phyloP scores from a whole-genome alignment of 2,113 vertebrate species.

The Oplegnathus fasciatus region DNA sequence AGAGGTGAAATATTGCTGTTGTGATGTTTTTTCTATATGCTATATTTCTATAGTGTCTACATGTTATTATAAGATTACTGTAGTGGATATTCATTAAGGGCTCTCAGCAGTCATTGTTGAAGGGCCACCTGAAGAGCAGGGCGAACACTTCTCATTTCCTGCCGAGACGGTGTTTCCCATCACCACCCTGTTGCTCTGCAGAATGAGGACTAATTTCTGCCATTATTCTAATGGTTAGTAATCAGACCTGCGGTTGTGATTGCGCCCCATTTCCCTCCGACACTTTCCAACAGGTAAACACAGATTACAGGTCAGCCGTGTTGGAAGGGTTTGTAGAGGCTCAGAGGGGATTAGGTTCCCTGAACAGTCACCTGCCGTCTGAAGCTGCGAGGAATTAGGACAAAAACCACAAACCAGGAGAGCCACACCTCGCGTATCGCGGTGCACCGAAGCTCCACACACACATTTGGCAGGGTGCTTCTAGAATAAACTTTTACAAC shows the following conservation, averaged over 20 bases:
- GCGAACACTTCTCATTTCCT: neutral
- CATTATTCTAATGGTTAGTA: neutral
- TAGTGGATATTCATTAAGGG: neutral
- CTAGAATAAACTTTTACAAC: constrained; percentile 63
- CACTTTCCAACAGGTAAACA: constrained; percentile 68
- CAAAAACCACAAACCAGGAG: constrained; percentile 22
- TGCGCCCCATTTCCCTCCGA: constrained; percentile 4
- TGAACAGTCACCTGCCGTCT: constrained; percentile 73
- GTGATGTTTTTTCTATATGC: neutral
- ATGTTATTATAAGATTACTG: neutral
- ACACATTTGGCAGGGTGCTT: neutral
- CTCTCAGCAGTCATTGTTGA: neutral
- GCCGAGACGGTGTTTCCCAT: neutral
- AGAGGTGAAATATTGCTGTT: neutral
- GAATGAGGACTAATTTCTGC: neutral
- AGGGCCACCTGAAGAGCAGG: constrained; percentile 33
- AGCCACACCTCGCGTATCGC: constrained; percentile 60
- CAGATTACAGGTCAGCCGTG: constrained; percentile 65
- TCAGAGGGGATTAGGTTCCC: constrained; percentile 74
- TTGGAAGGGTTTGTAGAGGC: constrained; percentile 52
- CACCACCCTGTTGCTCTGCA: constrained; percentile 67
- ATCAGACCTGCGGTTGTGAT: constrained; percentile 22
- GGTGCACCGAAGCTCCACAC: constrained; percentile 21
- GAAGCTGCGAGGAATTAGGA: constrained; percentile 57
- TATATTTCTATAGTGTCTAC: neutral